Conservation (phyloP, 2,797 vertebrate genomes). For the Myotis planiceps region DNA sequence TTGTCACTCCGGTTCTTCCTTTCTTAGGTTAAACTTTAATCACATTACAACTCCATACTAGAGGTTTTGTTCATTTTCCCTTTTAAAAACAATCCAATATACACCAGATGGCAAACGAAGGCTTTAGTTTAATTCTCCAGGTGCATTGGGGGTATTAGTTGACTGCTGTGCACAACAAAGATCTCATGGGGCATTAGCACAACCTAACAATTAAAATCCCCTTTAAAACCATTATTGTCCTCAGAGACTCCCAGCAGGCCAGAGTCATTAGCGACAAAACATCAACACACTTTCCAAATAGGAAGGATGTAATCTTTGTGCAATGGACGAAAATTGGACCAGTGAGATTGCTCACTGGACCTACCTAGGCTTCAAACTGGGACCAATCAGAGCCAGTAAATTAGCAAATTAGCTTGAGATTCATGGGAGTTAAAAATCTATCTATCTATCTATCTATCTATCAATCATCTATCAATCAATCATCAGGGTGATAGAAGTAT, state of each 20-base stretch:
- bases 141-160: neutral
- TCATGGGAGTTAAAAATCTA: neutral
- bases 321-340: slow-evolving; percentile 26
- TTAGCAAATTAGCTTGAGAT: slow-evolving; percentile 47
- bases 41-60: neutral
- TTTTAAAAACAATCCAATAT: slow-evolving; percentile 13
- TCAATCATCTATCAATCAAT: no score
- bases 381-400: slow-evolving; percentile 12
- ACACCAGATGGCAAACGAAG: slow-evolving; percentile 40
- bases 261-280: slow-evolving; percentile 46
- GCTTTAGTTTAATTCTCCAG: slow-evolving; percentile 46
- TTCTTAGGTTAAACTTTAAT: slow-evolving; percentile 50
- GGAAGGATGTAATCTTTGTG: neutral
- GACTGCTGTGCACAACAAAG: slow-evolving; percentile 16
- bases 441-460: no score
- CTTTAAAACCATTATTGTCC: slow-evolving; percentile 42
- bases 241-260: slow-evolving; percentile 43
- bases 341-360: neutral
- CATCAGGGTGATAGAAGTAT: neutral
- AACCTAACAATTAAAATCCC: slow-evolving; percentile 29
- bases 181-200: slow-evolving; percentile 34
- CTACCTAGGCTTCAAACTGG: neutral
- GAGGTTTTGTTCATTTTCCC: slow-evolving; percentile 45
- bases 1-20: neutral
- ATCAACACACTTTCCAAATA: slow-evolving; percentile 7